These are phyloP conservation scores for Vimba vimba DNA, from an alignment of 2,113 vertebrate species.

Conservation along the genomic window DNA sequence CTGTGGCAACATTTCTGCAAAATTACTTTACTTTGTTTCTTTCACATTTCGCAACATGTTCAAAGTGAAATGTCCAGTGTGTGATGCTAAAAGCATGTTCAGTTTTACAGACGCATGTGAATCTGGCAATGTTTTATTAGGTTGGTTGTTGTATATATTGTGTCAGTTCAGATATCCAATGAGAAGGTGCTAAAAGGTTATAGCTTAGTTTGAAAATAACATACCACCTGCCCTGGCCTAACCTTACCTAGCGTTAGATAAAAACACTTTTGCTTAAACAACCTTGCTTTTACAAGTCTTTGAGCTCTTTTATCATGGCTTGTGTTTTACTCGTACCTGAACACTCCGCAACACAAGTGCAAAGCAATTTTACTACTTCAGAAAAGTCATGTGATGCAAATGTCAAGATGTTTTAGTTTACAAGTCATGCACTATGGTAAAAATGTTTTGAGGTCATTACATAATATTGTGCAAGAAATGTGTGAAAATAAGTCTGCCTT, in stretches of 20 bases:
- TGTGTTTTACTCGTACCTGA: not conserved
- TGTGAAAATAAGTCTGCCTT: not conserved
- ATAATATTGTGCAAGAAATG: not conserved
- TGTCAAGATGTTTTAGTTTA: not conserved
- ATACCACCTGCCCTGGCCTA: not conserved
- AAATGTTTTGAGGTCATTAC: not conserved
- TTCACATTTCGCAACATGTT: not conserved
- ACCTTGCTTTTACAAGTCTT: not conserved
- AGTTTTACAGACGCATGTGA: too few species aligned
- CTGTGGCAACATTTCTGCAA: not conserved
- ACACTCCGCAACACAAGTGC: not conserved
- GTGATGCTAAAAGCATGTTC: not conserved
- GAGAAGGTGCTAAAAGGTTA: not conserved
- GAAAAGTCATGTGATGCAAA: not conserved
- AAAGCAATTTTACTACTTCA: not conserved
- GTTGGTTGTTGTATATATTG: not conserved
- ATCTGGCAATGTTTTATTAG: not conserved
- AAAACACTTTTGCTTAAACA: not conserved
- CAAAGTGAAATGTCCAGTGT: not conserved
- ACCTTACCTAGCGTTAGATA: not conserved
- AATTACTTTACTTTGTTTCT: not conserved
- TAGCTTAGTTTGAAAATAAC: not conserved
- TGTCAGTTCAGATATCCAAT: not conserved
- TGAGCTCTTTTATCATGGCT: not conserved
- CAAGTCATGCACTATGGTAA: not conserved